Base-by-base conservation (phyloP, 2,888 invertebrate genomes). In the Zhuqinia jingwanae region DNA sequence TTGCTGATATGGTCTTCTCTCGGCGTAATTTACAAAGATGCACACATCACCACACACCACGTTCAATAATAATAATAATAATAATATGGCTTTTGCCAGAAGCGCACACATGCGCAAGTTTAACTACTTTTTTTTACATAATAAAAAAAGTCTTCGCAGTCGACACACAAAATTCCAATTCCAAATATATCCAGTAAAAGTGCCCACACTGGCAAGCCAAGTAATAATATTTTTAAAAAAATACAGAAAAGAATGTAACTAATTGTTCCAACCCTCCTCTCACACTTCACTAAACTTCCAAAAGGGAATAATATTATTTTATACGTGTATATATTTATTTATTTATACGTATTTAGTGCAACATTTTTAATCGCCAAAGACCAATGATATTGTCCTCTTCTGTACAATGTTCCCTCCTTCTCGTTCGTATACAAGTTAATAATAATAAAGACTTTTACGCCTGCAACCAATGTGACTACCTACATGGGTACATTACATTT, bases 121-220 rank as follows among this genome's bases (percentile, higher is more conserved):
- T n/a, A n/a, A n/a, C n/a, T 63, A 30, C 30, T 25, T 20, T 60
- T 27, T 60, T 25, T n/a, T 63, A 27, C n/a, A 36, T 36, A 8
- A 42, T 17, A 42, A 1, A 5, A 63, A 6, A 65, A n/a, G 36
- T 65, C 3, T 8, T 2, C 17, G 0, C 47, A 15, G 27, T 30
- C 75, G 30, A 53, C 56, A 75, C 58, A 58, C 20, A 75, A 75
- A 53, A 53, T 75, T 75, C 50, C 75, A 75, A 17, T 27, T 53
- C 75, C 73, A 73, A 73, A 73, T 73, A 36, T 30, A 73, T 73
- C 73, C 50, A 73, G 73, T 27, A 36, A 56, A 56, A 36, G 75
- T 56, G 75, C 75, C 75, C 75, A 75, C 75, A 56, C 75, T 22
- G 45, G n/a, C 13, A 42, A 30, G 30, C 25, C 25, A 47, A 36